A percentile compares a stretch with the other conserved stretches of the same genome.
These are phyloP conservation scores for Antechinus flavipes DNA, from an alignment of 2,113 vertebrate species.

Conservation along the genomic window DNA sequence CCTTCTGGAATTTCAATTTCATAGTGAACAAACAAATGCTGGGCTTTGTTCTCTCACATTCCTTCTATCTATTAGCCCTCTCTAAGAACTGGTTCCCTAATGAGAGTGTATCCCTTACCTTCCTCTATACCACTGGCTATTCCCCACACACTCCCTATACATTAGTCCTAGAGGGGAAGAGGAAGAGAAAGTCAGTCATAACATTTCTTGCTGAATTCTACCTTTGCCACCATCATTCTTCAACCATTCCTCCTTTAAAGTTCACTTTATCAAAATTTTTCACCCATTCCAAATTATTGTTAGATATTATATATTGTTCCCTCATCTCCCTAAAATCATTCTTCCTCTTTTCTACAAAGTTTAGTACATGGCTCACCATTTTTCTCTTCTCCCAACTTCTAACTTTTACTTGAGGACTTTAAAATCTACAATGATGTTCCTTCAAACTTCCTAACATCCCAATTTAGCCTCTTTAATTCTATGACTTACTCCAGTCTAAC, in stretches of 20 bases:
- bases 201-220: background rate
- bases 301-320: background rate
- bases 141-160: background rate
- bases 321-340: background rate
- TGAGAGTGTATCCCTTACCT: background rate
- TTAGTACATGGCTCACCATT: background rate
- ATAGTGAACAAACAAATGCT: background rate
- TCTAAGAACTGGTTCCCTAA: background rate
- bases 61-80: background rate
- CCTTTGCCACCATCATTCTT: background rate
- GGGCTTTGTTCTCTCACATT: background rate
- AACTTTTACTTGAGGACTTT: background rate
- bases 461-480: background rate
- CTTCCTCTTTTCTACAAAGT: background rate
- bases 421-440: background rate
- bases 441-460: background rate
- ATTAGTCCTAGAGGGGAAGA: background rate
- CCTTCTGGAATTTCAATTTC: background rate
- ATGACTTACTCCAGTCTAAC: background rate
- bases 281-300: background rate
- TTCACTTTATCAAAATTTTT: background rate
- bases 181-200: background rate
- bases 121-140: background rate
- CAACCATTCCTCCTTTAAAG: background rate
- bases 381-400: background rate